phyloP scores from a whole-genome alignment of 2,888 invertebrate species.

The Dryobotodes eremita region DNA sequence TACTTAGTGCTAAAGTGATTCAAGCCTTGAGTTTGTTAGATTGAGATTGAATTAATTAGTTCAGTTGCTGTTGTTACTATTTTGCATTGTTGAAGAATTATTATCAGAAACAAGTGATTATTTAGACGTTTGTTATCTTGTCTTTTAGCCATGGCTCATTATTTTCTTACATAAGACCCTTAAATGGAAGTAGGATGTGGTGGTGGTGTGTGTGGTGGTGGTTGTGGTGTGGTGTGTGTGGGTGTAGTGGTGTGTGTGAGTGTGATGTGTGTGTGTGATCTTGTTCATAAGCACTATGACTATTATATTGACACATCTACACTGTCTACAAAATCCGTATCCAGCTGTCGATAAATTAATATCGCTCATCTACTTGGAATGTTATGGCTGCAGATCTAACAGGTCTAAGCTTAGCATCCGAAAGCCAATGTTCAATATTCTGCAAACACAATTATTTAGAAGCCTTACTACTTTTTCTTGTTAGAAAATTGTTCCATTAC shows the following conservation, averaged over 20 bases:
- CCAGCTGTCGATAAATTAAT: background rate
- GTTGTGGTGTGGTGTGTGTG: too few relatives aligned
- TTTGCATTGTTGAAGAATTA: background rate
- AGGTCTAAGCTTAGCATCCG: background rate
- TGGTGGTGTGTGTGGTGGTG: too few relatives aligned
- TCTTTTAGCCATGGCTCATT: background rate
- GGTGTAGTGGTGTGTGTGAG: too few relatives aligned
- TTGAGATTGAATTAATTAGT: constrained; percentile 5
- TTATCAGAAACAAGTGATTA: background rate
- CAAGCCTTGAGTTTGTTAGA: constrained; percentile 21
- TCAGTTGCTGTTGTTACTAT: background rate
- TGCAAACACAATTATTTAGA: background rate
- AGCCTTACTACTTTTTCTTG: background rate
- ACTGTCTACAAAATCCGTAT: background rate
- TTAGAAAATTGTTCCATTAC: constrained; percentile 75
- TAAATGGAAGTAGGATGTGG: background rate
- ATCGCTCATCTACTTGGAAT: background rate
- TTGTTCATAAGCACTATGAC: background rate
- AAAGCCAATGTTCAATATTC: background rate
- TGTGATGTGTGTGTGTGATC: too few relatives aligned
- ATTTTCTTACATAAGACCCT: background rate
- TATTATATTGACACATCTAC: background rate
- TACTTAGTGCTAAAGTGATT: constrained; percentile 9
- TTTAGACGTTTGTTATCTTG: background rate
- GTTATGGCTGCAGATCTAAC: background rate